These are phyloP conservation scores for Eupithecia pulchellata DNA, from an alignment of 2,888 invertebrate species.

Conservation along the genomic window DNA sequence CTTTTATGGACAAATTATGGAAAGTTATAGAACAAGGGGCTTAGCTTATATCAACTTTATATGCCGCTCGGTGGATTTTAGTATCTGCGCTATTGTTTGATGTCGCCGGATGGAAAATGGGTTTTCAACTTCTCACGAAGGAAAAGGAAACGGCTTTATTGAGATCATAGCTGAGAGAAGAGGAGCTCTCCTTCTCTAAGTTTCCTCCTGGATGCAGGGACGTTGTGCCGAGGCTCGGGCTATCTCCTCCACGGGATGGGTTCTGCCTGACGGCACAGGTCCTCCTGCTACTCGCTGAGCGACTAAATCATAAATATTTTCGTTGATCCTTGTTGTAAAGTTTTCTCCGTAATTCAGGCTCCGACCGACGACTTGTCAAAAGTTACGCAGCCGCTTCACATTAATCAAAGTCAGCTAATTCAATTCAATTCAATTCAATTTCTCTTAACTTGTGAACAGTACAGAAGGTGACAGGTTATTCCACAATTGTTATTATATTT, in stretches of 20 bases:
- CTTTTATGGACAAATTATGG: slow-evolving; percentile 17
- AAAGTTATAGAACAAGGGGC: slow-evolving; percentile 3
- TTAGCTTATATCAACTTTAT: not conserved
- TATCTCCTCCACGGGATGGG: too few species aligned
- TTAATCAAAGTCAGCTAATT: slow-evolving; percentile 44
- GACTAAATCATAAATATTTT: slow-evolving; percentile 9
- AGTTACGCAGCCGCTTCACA: slow-evolving; percentile 38
- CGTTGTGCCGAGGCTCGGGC: too few species aligned
- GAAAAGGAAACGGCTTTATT: not conserved
- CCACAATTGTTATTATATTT: slow-evolving; percentile 11
- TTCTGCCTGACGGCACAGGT: too few species aligned
- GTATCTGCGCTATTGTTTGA: not conserved
- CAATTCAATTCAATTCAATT: slow-evolving; percentile 46
- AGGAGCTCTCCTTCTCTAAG: not conserved
- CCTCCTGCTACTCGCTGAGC: not conserved
- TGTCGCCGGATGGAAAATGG: not conserved
- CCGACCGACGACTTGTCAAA: slow-evolving; percentile 22
- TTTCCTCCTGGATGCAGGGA: not conserved
- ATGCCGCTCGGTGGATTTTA: not conserved
- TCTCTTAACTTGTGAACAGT: slow-evolving; percentile 33
- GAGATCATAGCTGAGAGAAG: not conserved
- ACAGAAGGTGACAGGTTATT: slow-evolving; percentile 40
- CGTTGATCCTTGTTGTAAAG: slow-evolving; percentile 18
- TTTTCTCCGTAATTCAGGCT: slow-evolving; percentile 16
- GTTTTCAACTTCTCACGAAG: not conserved